phyloP scores from a whole-genome alignment of 2,888 invertebrate species.

The Archips xylosteana region DNA sequence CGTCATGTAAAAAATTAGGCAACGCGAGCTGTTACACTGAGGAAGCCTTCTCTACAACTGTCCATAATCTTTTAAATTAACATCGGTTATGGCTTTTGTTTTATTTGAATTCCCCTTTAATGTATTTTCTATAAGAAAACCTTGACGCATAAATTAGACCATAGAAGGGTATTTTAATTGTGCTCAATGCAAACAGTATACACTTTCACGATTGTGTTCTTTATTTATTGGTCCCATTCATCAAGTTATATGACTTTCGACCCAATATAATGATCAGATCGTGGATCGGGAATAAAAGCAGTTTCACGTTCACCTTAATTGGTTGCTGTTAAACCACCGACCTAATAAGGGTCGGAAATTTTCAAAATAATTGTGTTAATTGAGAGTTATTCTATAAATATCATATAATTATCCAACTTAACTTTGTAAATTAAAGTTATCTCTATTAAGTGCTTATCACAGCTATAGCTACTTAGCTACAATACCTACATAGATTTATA shows the following conservation, averaged over 20 bases:
- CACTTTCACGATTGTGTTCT: background rate
- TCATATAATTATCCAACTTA: no score
- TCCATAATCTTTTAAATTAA: no score
- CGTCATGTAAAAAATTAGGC: no score
- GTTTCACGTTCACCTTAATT: background rate
- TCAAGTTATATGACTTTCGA: slow-evolving; percentile 18
- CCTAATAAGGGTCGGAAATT: no score
- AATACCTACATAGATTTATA: no score
- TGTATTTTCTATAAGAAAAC: background rate
- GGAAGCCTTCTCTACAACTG: no score
- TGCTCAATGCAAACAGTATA: slow-evolving; percentile 1
- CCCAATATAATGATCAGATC: slow-evolving; percentile 2
- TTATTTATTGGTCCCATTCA: slow-evolving; percentile 11
- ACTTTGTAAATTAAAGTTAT: no score
- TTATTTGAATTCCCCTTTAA: background rate
- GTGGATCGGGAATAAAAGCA: background rate
- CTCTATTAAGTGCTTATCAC: no score
- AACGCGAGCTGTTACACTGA: no score
- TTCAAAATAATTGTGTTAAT: no score
- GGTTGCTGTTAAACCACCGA: background rate
- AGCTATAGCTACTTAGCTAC: no score
- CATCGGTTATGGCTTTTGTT: background rate
- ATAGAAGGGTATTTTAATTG: slow-evolving; percentile 15
- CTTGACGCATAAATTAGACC: background rate
- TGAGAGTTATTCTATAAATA: no score